Percentiles rank a stretch among this genome's conserved stretches.
These are phyloP conservation scores for Siderastrea radians DNA, from an alignment of 92 coral and sea anemone genomes.

Conservation along the genomic window DNA sequence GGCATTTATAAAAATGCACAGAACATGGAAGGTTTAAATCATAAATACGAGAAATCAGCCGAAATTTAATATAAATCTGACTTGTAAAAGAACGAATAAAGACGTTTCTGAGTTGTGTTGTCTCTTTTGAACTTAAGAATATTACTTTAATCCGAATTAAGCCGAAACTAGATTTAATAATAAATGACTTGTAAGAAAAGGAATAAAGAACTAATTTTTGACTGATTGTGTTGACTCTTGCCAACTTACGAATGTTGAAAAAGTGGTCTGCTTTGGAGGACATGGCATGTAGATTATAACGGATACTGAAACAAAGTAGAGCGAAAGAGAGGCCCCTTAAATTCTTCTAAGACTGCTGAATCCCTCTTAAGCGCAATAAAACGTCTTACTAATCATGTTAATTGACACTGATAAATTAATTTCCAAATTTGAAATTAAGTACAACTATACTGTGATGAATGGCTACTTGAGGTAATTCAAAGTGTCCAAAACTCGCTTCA, in stretches of 20 bases:
- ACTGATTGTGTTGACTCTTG: background rate
- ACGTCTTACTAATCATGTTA: slow-evolving; percentile 13
- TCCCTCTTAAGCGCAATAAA: background rate
- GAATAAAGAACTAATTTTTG: background rate
- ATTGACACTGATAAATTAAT: slow-evolving; percentile 75
- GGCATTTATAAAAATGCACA: background rate
- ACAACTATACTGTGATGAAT: slow-evolving; percentile 58
- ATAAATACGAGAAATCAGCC: background rate
- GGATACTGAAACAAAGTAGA: too few species aligned
- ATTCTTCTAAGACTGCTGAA: background rate
- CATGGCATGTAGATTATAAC: too few species aligned
- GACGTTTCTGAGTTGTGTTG: too few species aligned
- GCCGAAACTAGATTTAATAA: too few species aligned
- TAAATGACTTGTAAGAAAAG: background rate
- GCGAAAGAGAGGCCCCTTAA: background rate
- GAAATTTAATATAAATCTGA: too few species aligned
- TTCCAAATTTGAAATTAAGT: slow-evolving; percentile 71
- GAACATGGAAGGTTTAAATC: background rate
- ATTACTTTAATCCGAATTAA: too few species aligned
- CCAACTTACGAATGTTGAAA: background rate
- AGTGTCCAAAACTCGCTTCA: slow-evolving; percentile 58
- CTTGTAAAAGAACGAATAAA: too few species aligned
- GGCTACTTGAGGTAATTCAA: slow-evolving; percentile 65
- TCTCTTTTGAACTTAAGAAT: too few species aligned
- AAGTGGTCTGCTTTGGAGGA: background rate